Base-by-base conservation (phyloP, 1,140 invertebrate genomes). In the Drosophila biarmipes region DNA sequence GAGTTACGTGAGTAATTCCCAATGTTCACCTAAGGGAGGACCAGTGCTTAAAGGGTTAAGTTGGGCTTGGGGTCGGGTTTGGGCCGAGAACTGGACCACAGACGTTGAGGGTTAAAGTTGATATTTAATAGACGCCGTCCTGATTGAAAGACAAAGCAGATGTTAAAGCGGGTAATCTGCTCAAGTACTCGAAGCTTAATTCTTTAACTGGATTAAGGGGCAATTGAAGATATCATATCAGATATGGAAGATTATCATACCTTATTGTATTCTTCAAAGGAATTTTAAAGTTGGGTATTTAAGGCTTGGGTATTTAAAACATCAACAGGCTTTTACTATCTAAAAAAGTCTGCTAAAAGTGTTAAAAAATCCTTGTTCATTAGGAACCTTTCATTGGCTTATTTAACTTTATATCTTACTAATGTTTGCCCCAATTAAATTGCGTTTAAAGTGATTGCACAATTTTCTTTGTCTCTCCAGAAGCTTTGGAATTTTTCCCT, bases 1-100 rank as follows among this genome's bases (percentile, higher is more conserved):
- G 12, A 6, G 53, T 24, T 42, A 62, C 58, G 53, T 58, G 58
- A 62, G 27, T 55, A 58, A 62, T 62, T 40, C 17, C 24, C 19
- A 62, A 58, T 42, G 37, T 15, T n/a, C 51, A 19, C 51, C 21
- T 29, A 38, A 27, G 57, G 34, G 15, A 27, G 21, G 19, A 40
- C 53, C 17, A 24, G 12, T 1, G 8, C 2, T 31, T 31, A 34
- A 27, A 35, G 51, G 35, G 14, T 62, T 58, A 42, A 21, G 53
- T 7, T 27, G 7, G 29, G 8, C 8, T 31, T 31, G 29, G 0
- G 2, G 46, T 0, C 6, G 42, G 17, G 34, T 12, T 10, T 19
- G 6, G 10, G 1, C 15, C 10, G 29, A 34, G 6, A 46, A 46
- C 24, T 31, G 29, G 48, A 51, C 34, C 29, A 51, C n/a, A 27